Evolutionary conservation across 2,888 invertebrate genomes (phyloP).

Genomic region (Ophioninae sp.): DNA sequence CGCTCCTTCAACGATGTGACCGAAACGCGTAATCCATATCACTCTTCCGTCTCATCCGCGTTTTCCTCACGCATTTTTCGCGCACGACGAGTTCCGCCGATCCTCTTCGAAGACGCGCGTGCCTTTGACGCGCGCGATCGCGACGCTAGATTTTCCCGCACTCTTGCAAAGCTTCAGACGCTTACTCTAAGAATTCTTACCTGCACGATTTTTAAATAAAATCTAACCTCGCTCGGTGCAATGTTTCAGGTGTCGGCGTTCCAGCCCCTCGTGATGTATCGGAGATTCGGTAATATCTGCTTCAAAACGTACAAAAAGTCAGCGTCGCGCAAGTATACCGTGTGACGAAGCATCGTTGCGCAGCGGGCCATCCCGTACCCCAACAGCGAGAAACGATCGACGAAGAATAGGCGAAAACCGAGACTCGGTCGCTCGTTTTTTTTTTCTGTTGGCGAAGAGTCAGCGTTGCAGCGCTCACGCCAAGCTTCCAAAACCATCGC

Average conservation of each 20-base stretch:
- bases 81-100: neutral
- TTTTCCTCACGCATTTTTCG: neutral
- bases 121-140: neutral
- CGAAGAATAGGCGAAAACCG: neutral
- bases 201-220: neutral
- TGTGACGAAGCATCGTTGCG: slow-evolving; percentile 75
- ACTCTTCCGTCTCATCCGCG: neutral
- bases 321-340: slow-evolving; percentile 75
- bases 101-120: too few species aligned
- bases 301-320: slow-evolving; percentile 77
- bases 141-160: neutral
- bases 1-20: slow-evolving; percentile 24
- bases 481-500: neutral
- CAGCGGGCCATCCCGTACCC: neutral
- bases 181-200: neutral
- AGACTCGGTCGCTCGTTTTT: neutral
- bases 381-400: slow-evolving; percentile 6
- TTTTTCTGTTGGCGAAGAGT: neutral
- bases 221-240: neutral
- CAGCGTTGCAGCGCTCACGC: neutral
- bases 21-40: neutral
- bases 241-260: slow-evolving; percentile 76
- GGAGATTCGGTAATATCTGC: slow-evolving; percentile 79
- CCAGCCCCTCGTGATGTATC: slow-evolving; percentile 78
- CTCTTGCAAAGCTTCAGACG: too few species aligned